Evolutionary conservation across 2,888 invertebrate genomes (phyloP).

Genomic region (Papilio protenor): DNA sequence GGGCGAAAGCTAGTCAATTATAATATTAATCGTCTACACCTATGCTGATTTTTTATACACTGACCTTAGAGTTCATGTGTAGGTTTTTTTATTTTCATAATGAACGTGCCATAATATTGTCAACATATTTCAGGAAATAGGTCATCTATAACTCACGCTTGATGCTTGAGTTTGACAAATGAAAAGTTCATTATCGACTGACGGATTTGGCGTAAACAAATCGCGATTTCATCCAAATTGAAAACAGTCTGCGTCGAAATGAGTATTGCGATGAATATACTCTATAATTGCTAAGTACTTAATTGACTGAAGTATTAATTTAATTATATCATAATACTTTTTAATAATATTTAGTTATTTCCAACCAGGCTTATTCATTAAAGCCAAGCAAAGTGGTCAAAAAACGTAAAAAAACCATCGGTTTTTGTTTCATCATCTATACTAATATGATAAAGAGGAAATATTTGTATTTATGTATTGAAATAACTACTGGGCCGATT

Average conservation of each 20-base stretch:
- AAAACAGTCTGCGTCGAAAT: constrained; percentile 12
- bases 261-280: constrained; percentile 13
- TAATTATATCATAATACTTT: neutral
- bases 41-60: neutral
- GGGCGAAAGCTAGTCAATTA: no score
- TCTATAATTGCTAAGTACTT: neutral
- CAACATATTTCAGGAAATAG: constrained; percentile 11
- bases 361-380: no score
- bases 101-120: neutral
- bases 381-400: no score
- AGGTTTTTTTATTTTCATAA: neutral
- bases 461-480: no score
- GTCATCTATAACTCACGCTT: constrained; percentile 20
- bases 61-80: neutral
- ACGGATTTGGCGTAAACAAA: constrained; percentile 31
- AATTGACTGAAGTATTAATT: neutral
- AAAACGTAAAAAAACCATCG: no score
- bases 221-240: constrained; percentile 31
- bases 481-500: no score
- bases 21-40: neutral
- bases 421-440: no score
- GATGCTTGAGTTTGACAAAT: constrained; percentile 22
- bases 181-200: constrained; percentile 35
- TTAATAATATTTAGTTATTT: no score
- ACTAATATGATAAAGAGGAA: no score